These are phyloP conservation scores for Erebia palarica DNA, from an alignment of 2,888 invertebrate species.

Conservation along the genomic window DNA sequence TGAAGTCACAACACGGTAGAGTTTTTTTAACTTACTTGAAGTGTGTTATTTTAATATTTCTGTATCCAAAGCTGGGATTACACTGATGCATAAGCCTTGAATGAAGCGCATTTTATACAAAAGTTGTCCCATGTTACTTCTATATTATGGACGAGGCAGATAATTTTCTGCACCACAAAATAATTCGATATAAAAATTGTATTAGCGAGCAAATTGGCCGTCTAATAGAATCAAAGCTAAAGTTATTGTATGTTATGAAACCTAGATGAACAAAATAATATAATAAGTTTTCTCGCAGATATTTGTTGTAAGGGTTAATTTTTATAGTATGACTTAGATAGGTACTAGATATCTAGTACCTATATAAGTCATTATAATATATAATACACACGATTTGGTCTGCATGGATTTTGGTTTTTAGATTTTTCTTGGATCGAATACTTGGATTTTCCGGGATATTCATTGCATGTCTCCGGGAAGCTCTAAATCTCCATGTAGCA, in stretches of 20 bases:
- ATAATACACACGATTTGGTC: too few relatives aligned
- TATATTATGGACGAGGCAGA: neutral
- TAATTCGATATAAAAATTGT: constrained; percentile 32
- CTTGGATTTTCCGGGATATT: too few relatives aligned
- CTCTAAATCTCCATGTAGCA: too few relatives aligned
- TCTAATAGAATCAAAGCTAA: constrained; percentile 24
- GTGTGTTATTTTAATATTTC: neutral
- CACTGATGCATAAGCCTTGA: constrained; percentile 42
- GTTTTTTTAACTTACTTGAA: neutral
- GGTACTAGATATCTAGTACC: too few relatives aligned
- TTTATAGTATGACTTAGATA: too few relatives aligned
- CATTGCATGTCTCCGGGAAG: too few relatives aligned
- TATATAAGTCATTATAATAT: too few relatives aligned
- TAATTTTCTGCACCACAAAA: constrained; percentile 16
- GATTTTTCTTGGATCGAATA: too few relatives aligned
- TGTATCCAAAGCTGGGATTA: constrained; percentile 10
- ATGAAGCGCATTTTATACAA: constrained; percentile 37
- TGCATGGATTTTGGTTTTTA: too few relatives aligned
- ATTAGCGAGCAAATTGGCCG: constrained; percentile 36
- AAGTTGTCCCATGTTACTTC: constrained; percentile 5
- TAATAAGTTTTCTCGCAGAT: too few relatives aligned
- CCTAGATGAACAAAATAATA: neutral
- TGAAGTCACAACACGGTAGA: neutral
- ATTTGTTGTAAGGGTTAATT: too few relatives aligned
- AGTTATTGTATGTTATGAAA: constrained; percentile 17